Conservation (phyloP, 2,113 vertebrate species). For the Argyrosomus japonicus region DNA sequence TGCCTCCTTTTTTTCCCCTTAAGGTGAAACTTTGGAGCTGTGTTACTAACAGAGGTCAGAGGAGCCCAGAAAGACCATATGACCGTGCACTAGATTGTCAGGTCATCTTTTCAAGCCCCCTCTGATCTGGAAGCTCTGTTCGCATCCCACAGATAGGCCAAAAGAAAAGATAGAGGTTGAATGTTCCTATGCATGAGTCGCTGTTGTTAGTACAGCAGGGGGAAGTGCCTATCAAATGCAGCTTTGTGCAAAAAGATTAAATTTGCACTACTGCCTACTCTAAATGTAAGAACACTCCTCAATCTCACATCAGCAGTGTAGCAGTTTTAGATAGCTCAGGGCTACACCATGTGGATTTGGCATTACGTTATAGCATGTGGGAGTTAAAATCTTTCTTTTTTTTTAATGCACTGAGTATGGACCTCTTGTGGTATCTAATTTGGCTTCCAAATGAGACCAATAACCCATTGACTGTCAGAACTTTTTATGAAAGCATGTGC, state of each 20-base stretch:
- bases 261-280: slow-evolving; percentile 65
- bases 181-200: slow-evolving; percentile 49
- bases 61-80: slow-evolving; percentile 49
- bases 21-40: slow-evolving; percentile 58
- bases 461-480: slow-evolving; percentile 18
- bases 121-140: slow-evolving; percentile 59
- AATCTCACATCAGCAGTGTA: slow-evolving; percentile 22
- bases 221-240: slow-evolving; percentile 46
- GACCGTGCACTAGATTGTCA: slow-evolving; percentile 54
- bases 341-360: slow-evolving; percentile 68
- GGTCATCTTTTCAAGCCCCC: slow-evolving; percentile 65
- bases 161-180: slow-evolving; percentile 61
- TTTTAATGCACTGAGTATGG: slow-evolving; percentile 31
- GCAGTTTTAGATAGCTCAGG: slow-evolving; percentile 52
- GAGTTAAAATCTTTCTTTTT: slow-evolving; percentile 39
- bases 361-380: slow-evolving; percentile 64
- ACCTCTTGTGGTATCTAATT: slow-evolving; percentile 58
- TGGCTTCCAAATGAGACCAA: slow-evolving; percentile 52
- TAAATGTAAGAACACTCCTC: slow-evolving; percentile 59
- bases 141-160: slow-evolving; percentile 75
- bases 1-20: slow-evolving; percentile 58
- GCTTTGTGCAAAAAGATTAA: slow-evolving; percentile 58
- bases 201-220: slow-evolving; percentile 45
- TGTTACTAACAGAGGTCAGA: slow-evolving; percentile 59
- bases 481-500: slow-evolving; percentile 20